Conservation (phyloP, 2,888 invertebrate genomes). For the Podotricha telesiphe region DNA sequence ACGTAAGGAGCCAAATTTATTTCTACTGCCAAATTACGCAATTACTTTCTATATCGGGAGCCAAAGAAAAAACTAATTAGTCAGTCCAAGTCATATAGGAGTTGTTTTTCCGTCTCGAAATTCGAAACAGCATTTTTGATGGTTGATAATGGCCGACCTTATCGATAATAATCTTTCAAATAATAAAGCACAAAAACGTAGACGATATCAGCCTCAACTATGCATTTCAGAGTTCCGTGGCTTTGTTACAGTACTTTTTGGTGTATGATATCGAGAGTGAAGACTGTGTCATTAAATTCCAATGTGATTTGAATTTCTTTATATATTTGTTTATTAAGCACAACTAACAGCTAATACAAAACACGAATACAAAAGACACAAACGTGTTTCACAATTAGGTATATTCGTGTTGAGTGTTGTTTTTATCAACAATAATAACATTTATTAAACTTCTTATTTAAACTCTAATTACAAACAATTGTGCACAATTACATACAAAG, state of each 20-base stretch:
- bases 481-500: too few species aligned
- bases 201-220: slow-evolving; percentile 15
- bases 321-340: too few species aligned
- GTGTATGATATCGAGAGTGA: background rate
- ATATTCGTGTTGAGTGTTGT: too few species aligned
- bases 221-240: slow-evolving; percentile 4
- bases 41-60: slow-evolving; percentile 36
- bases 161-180: slow-evolving; percentile 41
- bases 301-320: background rate
- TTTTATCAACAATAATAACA: too few species aligned
- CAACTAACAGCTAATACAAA: too few species aligned
- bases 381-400: too few species aligned
- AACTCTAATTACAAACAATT: too few species aligned
- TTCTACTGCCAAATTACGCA: slow-evolving; percentile 27
- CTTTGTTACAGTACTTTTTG: slow-evolving; percentile 2
- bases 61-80: slow-evolving; percentile 38
- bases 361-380: too few species aligned
- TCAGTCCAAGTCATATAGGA: slow-evolving; percentile 30
- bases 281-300: slow-evolving; percentile 8
- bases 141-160: slow-evolving; percentile 38
- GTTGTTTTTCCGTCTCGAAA: slow-evolving; percentile 39
- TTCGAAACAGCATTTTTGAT: slow-evolving; percentile 41
- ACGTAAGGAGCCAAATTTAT: slow-evolving; percentile 25
- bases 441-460: too few species aligned
- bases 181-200: slow-evolving; percentile 40